These are phyloP conservation scores for Strigamia maritima DNA, from an alignment of 2,888 invertebrate species.

Conservation along the genomic window DNA sequence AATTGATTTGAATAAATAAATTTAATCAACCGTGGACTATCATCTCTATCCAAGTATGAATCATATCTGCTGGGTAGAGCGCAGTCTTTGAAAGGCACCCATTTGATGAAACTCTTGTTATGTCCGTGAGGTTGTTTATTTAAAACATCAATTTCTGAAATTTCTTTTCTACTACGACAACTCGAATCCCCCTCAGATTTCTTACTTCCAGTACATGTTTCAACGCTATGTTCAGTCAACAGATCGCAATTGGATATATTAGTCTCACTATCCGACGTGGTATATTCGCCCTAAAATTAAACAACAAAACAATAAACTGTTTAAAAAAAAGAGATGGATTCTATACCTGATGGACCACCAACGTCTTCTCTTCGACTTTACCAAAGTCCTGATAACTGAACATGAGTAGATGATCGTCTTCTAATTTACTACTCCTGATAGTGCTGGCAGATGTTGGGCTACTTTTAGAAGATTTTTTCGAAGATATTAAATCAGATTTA, in stretches of 20 bases:
- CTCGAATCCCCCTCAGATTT: slow-evolving; percentile 9
- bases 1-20: not conserved
- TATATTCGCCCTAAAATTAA: not conserved
- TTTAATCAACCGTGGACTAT: not conserved
- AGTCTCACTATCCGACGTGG: not conserved
- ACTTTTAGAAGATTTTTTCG: not conserved
- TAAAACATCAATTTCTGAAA: not conserved
- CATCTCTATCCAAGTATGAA: slow-evolving; percentile 19
- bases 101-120: slow-evolving; percentile 30
- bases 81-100: slow-evolving; percentile 26
- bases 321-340: not conserved
- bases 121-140: slow-evolving; percentile 18
- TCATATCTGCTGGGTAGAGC: slow-evolving; percentile 13
- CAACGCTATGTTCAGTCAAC: not conserved
- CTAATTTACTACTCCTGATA: slow-evolving; percentile 10
- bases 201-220: slow-evolving; percentile 14
- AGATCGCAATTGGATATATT: slow-evolving; percentile 2
- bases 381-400: slow-evolving; percentile 28
- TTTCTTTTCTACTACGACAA: not conserved
- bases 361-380: not conserved
- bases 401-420: slow-evolving; percentile 7
- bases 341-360: not conserved
- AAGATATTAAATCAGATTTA: slow-evolving; percentile 19
- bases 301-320: not conserved
- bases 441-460: slow-evolving; percentile 2